Evolutionary conservation across 2,113 vertebrate genomes (phyloP), one percentile per base, ranked within the genome.

Genomic region (Cyprinodon variegatus): DNA sequence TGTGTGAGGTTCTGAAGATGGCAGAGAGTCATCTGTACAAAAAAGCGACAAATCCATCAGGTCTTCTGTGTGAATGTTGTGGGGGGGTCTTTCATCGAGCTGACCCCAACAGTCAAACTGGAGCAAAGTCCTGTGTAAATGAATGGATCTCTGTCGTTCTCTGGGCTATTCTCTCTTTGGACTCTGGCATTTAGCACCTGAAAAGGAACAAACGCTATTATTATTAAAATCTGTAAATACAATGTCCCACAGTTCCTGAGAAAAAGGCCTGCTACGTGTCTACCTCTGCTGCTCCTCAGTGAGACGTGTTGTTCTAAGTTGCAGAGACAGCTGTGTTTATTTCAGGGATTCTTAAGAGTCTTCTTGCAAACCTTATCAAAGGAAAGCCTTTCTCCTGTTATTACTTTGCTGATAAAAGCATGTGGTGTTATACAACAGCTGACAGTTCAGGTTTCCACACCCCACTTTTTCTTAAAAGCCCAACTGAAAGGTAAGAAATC

Each of bases 331-430:
- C 39, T 77, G 59, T 29, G 17, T 86, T 70, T 86, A 84, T 90
- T 91, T 89, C 48, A 65, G 68, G 71, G 39, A 75, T 70, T 62
- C 84, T 83, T 40, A 83, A 70, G 69, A 60, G 66, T 45, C 72
- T 40, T 79, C 84, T 76, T 38, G 74, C 59, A 67, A 29, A 68
- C 59, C 83, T 80, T 76, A 76, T 84, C 73, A 82, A 48, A 71
- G 50, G 65, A 70, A 85, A 82, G 9, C 66, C 68, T 78, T 76
- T 62, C 41, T 74, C 60, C 68, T 82, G 46, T 62, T 68, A 12
- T 75, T 64, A 66, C 41, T 68, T 38, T 41, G 66, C 12, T 17
- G 41, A 72, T 85, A 71, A 76, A 77, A 46, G 12, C 0, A 6
- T 15, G 3, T 50, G 43, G 70, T 64, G 40, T 15, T 65, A 29